These are phyloP conservation scores for Trichogramma evanescens DNA, from an alignment of 2,888 invertebrate genomes.

Conservation along the genomic window DNA sequence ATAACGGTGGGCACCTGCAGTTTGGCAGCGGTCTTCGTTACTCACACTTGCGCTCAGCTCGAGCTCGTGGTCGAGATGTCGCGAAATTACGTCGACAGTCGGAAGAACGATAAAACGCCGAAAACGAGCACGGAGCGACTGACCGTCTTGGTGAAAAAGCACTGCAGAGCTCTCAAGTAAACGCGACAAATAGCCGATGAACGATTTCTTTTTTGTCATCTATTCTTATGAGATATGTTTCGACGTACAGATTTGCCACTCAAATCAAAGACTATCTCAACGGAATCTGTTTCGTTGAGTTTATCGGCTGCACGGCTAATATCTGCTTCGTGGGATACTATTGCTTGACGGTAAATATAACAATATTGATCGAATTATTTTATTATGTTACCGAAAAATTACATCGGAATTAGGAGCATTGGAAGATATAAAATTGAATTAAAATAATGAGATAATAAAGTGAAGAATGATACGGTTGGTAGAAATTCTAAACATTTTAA, in stretches of 20 bases:
- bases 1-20: conserved; percentile 23
- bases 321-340: conserved; percentile 39
- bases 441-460: too few species aligned
- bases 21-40: conserved; percentile 20
- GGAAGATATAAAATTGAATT: too few species aligned
- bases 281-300: conserved; percentile 36
- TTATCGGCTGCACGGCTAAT: conserved; percentile 36
- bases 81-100: not conserved
- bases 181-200: too few species aligned
- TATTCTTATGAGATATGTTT: conserved; percentile 1
- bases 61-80: conserved; percentile 22
- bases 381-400: too few species aligned
- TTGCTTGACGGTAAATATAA: conserved; percentile 31
- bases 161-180: conserved; percentile 23
- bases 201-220: not conserved
- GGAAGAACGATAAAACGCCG: not conserved
- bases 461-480: too few species aligned
- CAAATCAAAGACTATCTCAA: conserved; percentile 31
- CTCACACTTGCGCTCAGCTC: conserved; percentile 28
- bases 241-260: conserved; percentile 29
- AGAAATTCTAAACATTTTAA: too few species aligned
- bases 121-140: conserved; percentile 19
- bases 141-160: conserved; percentile 21
- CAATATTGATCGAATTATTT: not conserved
- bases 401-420: too few species aligned